Base-by-base conservation (phyloP, 2,113 vertebrate species). In the Apeltes quadracus region DNA sequence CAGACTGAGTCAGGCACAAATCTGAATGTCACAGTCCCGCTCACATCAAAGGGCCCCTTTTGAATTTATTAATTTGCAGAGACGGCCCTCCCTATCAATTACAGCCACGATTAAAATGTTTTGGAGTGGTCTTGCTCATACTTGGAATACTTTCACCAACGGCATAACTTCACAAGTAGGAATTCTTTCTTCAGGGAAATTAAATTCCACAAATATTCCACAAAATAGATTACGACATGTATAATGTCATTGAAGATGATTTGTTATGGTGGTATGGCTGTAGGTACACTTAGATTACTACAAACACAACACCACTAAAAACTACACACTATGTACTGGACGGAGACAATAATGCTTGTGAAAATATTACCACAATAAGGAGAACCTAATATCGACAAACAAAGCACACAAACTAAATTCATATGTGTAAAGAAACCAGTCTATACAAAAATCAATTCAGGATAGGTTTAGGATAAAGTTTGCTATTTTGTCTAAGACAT, bases 11-110 rank as follows among this genome's bases (percentile, higher is more conserved):
- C 79, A 55, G 69, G 85, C 84, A 72, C 82, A 79, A 88, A 84
- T 87, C 74, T 89, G 90, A 88, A 88, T 87, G 87, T 89, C 89
- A 90, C 83, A 89, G 84, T 78, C 70, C 75, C 58, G 64, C 87
- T 80, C 78, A 92, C 87, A 85, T 92, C 89, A 92, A 92, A 90
- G 80, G 69, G 70, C 44, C 69, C 72, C 76, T 76, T 87, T 88
- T 66, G 76, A 78, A 87, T 86, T 89, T 85, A 89, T 92, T 90
- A 88, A 88, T 86, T 84, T 77, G 18, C 76, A 82, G 83, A 85
- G 72, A 82, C 53, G 73, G 65, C 46, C 64, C 83, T 86, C 84
- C 77, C 77, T 84, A 84, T 90, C 88, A 88, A 88, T 88, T 90
- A 88, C 61, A 74, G 76, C 75, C 62, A 22, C 56, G 82, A 87